Conservation (phyloP, 2,797 vertebrate genomes). For the Anabacerthia variegaticeps region DNA sequence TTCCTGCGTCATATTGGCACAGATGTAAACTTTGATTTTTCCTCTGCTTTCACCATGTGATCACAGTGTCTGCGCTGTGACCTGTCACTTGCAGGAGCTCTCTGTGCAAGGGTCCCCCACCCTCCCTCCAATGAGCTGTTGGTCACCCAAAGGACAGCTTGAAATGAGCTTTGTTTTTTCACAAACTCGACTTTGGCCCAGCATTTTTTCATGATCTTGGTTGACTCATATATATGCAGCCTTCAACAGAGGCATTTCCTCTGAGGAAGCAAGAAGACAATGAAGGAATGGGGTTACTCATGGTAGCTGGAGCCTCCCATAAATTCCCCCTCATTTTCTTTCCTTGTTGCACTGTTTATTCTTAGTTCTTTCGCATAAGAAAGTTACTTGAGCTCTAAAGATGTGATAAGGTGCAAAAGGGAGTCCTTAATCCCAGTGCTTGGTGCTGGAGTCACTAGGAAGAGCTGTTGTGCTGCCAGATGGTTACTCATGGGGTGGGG, state of each 20-base stretch:
- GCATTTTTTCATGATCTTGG: background rate
- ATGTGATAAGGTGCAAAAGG: background rate
- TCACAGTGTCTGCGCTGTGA: background rate
- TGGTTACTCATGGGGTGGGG: background rate
- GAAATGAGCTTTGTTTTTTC: slow-evolving; percentile 4
- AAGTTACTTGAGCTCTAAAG: background rate
- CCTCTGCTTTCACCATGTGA: background rate
- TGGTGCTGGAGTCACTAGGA: background rate
- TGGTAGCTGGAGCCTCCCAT: background rate
- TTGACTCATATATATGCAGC: background rate
- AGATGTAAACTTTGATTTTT: background rate
- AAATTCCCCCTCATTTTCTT: background rate
- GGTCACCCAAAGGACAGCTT: background rate
- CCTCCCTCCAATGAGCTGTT: background rate
- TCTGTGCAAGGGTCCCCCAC: background rate
- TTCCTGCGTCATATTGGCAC: background rate
- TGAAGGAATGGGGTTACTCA: slow-evolving; percentile 21
- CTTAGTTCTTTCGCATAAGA: background rate
- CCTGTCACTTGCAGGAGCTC: background rate
- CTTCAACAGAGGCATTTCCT: slow-evolving; percentile 39
- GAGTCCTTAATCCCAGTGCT: background rate
- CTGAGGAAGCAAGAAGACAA: slow-evolving; percentile 38
- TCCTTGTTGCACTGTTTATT: background rate
- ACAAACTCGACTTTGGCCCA: background rate
- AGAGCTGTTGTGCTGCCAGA: background rate